These are phyloP conservation scores for Lepidochrysops patricia DNA, from an alignment of 2,888 invertebrate species.

Conservation along the genomic window DNA sequence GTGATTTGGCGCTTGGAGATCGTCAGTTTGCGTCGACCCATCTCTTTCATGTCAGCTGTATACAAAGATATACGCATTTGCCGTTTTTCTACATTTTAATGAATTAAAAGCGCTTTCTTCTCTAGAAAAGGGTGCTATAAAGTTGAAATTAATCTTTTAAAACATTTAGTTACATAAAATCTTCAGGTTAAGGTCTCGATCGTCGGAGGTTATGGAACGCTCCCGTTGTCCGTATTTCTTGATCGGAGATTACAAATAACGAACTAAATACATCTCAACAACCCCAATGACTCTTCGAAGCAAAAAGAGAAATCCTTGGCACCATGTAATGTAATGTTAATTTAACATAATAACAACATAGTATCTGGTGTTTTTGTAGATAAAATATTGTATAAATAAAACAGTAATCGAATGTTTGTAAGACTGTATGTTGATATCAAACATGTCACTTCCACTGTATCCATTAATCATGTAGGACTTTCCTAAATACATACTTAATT, in stretches of 20 bases:
- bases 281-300: slow-evolving; percentile 62
- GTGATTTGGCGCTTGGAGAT: slow-evolving; percentile 57
- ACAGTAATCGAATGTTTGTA: slow-evolving; percentile 12
- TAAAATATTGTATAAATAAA: slow-evolving; percentile 35
- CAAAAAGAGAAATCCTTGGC: slow-evolving; percentile 52
- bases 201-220: slow-evolving; percentile 69
- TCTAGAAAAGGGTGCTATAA: slow-evolving; percentile 33
- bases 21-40: slow-evolving; percentile 53
- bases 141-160: slow-evolving; percentile 29
- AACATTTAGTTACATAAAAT: slow-evolving; percentile 42
- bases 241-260: slow-evolving; percentile 55
- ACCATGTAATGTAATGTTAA: slow-evolving; percentile 31
- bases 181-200: slow-evolving; percentile 56
- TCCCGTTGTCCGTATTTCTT: slow-evolving; percentile 55
- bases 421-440: slow-evolving; percentile 4
- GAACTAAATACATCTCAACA: slow-evolving; percentile 49
- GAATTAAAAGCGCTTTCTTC: slow-evolving; percentile 59
- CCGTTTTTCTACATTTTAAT: slow-evolving; percentile 48
- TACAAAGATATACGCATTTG: slow-evolving; percentile 71
- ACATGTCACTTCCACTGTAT: slow-evolving; percentile 3
- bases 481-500: not conserved
- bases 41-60: slow-evolving; percentile 71
- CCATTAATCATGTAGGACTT: not conserved
- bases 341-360: slow-evolving; percentile 46
- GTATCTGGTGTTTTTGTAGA: slow-evolving; percentile 47